phyloP scores from a whole-genome alignment of 2,797 vertebrate species.

The Sebastes nivosus region DNA sequence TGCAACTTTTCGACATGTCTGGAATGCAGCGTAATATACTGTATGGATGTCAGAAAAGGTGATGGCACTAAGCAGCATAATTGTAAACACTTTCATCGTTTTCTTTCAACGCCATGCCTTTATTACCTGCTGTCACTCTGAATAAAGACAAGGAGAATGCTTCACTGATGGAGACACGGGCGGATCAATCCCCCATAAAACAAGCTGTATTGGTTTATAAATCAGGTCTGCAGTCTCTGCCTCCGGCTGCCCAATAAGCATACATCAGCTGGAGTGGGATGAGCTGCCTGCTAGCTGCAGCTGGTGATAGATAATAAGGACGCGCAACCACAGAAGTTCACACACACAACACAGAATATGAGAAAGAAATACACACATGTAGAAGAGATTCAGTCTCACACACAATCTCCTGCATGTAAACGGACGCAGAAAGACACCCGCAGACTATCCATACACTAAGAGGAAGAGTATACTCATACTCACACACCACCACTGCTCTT shows the following conservation, averaged over 20 bases:
- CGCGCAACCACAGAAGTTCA: not conserved
- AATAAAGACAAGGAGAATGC: conserved; percentile 66
- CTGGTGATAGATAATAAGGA: conserved; percentile 59
- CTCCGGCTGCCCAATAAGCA: conserved; percentile 71
- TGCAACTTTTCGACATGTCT: not conserved
- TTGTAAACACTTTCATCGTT: conserved; percentile 56
- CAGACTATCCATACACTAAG: not conserved
- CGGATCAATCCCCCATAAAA: conserved; percentile 76
- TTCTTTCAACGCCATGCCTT: conserved; percentile 38
- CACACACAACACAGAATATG: not conserved
- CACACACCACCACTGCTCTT: not conserved
- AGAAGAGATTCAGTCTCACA: not conserved
- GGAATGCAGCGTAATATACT: not conserved
- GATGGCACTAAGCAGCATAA: conserved; percentile 38
- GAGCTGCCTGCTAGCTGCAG: conserved; percentile 61
- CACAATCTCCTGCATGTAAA: not conserved
- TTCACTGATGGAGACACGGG: conserved; percentile 55
- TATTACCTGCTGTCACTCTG: conserved; percentile 65
- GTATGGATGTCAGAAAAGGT: conserved; percentile 44
- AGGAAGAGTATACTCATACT: not conserved
- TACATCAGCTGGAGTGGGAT: conserved; percentile 70
- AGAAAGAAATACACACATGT: not conserved
- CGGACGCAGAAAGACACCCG: not conserved
- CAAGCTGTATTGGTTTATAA: conserved; percentile 72
- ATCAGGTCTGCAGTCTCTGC: conserved; percentile 63